phyloP scores from a whole-genome alignment of 2,113 vertebrate species.

The Ammodytes dubius region DNA sequence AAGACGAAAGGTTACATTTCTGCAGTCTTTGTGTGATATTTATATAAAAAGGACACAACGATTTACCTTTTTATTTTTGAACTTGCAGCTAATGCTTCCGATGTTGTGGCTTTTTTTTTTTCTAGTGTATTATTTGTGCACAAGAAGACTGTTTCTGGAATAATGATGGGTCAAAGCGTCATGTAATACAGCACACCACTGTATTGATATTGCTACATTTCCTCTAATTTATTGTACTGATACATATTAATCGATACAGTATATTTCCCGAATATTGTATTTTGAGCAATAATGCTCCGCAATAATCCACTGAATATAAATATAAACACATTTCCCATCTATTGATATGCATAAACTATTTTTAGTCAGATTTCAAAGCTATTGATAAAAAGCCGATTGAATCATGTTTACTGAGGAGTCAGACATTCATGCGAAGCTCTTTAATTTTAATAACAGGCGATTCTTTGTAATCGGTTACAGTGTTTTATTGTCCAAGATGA shows the following conservation, averaged over 20 bases:
- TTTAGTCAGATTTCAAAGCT: constrained; percentile 28
- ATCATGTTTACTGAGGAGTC: not conserved
- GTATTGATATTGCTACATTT: constrained; percentile 43
- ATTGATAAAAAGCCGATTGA: constrained; percentile 8
- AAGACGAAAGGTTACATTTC: not conserved
- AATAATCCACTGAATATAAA: constrained; percentile 54
- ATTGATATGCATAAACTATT: constrained; percentile 14
- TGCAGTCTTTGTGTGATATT: constrained; percentile 48
- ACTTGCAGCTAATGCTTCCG: constrained; percentile 72
- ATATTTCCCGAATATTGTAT: constrained; percentile 60
- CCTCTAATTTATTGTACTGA: constrained; percentile 16
- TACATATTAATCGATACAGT: constrained; percentile 24
- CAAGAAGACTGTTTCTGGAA: constrained; percentile 55
- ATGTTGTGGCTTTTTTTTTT: constrained; percentile 46
- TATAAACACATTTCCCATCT: constrained; percentile 18
- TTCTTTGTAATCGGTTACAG: constrained; percentile 2
- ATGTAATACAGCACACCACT: constrained; percentile 21
- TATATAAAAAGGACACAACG: constrained; percentile 23
- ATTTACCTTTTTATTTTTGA: constrained; percentile 39
- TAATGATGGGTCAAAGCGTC: constrained; percentile 22
- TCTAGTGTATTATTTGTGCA: constrained; percentile 45
- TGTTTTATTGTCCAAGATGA: constrained; percentile 24
- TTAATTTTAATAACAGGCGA: not conserved
- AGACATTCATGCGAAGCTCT: not conserved
- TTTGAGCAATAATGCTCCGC: constrained; percentile 74